Evolutionary conservation across 2,113 vertebrate species (phyloP).

Genomic region (Myotis brandtii): DNA sequence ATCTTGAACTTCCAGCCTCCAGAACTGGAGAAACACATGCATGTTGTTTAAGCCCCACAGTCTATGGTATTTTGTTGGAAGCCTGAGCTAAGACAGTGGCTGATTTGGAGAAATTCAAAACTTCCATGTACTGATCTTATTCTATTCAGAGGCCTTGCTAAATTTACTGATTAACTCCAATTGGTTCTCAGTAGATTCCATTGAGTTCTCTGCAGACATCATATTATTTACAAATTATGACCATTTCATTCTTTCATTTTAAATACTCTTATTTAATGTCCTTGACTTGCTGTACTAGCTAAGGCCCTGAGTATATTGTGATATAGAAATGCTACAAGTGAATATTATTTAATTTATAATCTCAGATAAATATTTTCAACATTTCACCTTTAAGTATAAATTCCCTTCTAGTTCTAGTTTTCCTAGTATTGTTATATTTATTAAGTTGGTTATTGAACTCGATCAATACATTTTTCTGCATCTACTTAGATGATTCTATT

Average conservation of each 20-base stretch:
- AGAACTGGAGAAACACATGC: not conserved
- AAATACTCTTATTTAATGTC: not conserved
- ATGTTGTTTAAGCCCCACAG: not conserved
- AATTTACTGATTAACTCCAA: not conserved
- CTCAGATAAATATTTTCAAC: not conserved
- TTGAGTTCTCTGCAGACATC: not conserved
- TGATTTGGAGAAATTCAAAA: constrained; percentile 8
- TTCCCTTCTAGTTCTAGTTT: not conserved
- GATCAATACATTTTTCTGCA: not conserved
- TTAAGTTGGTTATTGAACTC: not conserved
- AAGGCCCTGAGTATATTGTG: not conserved
- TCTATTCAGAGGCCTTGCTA: constrained; percentile 20
- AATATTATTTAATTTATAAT: not conserved
- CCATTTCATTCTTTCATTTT: not conserved
- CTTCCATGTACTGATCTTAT: not conserved
- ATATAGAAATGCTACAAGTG: not conserved
- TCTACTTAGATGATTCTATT: not conserved
- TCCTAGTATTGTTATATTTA: not conserved
- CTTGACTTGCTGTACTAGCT: not conserved
- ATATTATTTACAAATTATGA: not conserved
- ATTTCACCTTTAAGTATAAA: not conserved
- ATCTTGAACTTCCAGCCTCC: not conserved
- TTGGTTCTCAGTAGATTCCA: not conserved
- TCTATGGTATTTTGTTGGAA: not conserved
- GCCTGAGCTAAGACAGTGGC: not conserved